Evolutionary conservation across 2,888 invertebrate species (phyloP), one percentile per base, ranked within the genome.

Genomic region (Eretmocerus hayati): DNA sequence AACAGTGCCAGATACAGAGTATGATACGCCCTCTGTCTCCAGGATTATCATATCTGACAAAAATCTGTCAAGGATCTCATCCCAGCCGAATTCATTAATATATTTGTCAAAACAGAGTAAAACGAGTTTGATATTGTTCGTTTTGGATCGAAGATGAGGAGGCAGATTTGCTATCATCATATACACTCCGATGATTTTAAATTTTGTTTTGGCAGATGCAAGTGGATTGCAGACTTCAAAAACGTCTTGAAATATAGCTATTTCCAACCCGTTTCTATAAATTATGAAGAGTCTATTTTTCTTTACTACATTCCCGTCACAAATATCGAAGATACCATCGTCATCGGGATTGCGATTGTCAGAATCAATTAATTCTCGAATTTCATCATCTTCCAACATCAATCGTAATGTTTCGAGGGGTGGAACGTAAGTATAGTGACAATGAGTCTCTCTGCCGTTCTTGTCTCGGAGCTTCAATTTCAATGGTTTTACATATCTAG

Each of bases 81-180:
- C 13, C 36, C 20, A 26, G 15, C 31, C 20, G 19, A 19, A 37
- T 16, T 48, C 20, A 36, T 49, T 56, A 4, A 62, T 31, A 44
- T 59, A 21, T 33, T 56, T 59, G 48, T 63, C 58, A 26, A 46
- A 55, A 44, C 52, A 56, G 11, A 46, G 16, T 16, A 33, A 8
- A 2, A 38, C 39, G 5, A 39, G 50, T 15, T 60, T 57, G 21
- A 61, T 58, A n/a, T 61, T 50, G 13, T 60, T 55, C n/a, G 54
- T 50, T 39, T 46, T 30, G 4, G 45, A 39, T 13, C 39, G 21
- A 3, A 39, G 15, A 21, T 23, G 22, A 13, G 31, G 18, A 13
- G 45, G 45, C 16, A 46, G n/a, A 33, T 46, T 46, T 11, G 22
- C 8, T 16, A 46, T 9, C 4, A 32, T 13, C 13, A 39, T 23